Conservation (phyloP, 2,888 invertebrate genomes). For the Siphonodentalium dalli region DNA sequence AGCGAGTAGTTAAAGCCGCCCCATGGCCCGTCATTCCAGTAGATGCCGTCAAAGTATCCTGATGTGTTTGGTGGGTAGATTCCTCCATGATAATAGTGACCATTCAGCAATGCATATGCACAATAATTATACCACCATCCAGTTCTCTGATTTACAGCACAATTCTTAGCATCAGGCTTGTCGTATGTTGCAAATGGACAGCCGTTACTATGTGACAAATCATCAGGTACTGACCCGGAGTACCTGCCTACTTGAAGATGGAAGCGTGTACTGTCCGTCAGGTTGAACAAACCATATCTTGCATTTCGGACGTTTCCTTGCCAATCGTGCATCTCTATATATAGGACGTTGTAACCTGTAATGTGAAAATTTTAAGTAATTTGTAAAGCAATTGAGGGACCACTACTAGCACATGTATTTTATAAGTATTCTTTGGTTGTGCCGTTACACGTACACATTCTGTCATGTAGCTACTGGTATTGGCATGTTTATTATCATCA, state of each 20-base stretch:
- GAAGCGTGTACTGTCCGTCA: conserved; percentile 25
- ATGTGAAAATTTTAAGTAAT: background rate
- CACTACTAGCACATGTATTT: too few species aligned
- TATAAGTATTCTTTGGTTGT: too few species aligned
- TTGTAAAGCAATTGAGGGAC: too few species aligned
- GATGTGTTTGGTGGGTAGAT: conserved; percentile 38
- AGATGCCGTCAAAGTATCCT: conserved; percentile 48
- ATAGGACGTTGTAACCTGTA: conserved; percentile 42
- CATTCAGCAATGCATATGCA: conserved; percentile 42
- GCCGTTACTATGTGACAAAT: conserved; percentile 41
- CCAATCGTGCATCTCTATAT: conserved; percentile 46
- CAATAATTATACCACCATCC: conserved; percentile 60
- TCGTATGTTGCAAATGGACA: conserved; percentile 44
- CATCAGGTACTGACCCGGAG: conserved; percentile 37
- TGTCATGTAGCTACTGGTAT: too few species aligned
- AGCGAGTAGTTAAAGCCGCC: conserved; percentile 48
- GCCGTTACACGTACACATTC: too few species aligned
- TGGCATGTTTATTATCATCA: too few species aligned
- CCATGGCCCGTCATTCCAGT: conserved; percentile 54
- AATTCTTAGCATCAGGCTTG: conserved; percentile 33
- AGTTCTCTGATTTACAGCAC: conserved; percentile 42
- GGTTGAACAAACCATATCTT: conserved; percentile 34
- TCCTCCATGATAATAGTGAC: conserved; percentile 46
- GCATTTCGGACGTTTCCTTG: conserved; percentile 24
- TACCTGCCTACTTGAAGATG: conserved; percentile 32